These are phyloP conservation scores for Caretta caretta DNA, from an alignment of 2,113 vertebrate genomes.

Conservation along the genomic window DNA sequence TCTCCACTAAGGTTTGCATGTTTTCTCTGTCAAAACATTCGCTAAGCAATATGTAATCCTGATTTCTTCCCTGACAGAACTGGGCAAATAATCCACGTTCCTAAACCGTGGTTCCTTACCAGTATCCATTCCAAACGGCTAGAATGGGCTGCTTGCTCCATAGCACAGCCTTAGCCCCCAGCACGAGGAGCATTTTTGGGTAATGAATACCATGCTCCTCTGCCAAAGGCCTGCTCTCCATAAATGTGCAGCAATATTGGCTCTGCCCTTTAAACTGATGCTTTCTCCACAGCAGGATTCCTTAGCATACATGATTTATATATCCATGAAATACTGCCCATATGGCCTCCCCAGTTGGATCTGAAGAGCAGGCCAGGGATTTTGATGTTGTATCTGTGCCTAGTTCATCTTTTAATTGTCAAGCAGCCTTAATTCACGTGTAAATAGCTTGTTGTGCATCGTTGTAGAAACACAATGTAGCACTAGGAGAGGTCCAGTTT, in stretches of 20 bases:
- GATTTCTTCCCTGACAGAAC: not conserved
- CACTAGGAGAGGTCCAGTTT: not conserved
- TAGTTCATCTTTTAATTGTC: not conserved
- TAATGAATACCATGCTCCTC: not conserved
- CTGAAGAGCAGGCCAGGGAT: not conserved
- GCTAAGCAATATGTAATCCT: not conserved
- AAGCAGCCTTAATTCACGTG: not conserved
- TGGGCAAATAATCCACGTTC: not conserved
- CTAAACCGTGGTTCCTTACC: not conserved
- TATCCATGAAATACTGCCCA: not conserved
- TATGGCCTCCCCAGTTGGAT: not conserved
- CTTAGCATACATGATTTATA: not conserved
- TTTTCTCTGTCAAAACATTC: not conserved
- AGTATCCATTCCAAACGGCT: not conserved
- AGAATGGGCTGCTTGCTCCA: not conserved
- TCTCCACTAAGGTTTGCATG: not conserved
- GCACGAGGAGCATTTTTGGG: not conserved
- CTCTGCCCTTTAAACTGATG: not conserved
- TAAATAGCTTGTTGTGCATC: not conserved
- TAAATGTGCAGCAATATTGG: too few relatives aligned
- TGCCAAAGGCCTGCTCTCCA: not conserved
- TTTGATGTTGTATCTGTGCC: not conserved
- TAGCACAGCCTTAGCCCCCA: not conserved
- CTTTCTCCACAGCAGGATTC: not conserved
- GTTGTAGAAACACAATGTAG: not conserved